Evolutionary conservation across 2,113 vertebrate species (phyloP).

Genomic region (Caloenas nicobarica): DNA sequence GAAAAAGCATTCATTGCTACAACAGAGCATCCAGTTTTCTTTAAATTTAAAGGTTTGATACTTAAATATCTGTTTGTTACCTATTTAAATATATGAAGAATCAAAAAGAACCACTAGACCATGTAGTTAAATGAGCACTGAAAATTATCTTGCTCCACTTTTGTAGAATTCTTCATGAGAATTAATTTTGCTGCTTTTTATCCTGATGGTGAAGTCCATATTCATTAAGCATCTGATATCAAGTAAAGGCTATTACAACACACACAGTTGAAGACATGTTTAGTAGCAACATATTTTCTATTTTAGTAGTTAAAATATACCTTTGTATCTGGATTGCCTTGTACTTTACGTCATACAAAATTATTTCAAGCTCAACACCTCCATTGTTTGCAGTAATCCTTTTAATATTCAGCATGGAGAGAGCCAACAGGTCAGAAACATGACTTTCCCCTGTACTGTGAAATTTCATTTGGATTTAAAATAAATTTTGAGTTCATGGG

Average conservation of each 20-base stretch:
- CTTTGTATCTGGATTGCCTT: background rate
- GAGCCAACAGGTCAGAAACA: background rate
- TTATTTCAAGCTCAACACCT: background rate
- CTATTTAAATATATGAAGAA: background rate
- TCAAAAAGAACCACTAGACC: background rate
- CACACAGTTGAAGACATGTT: background rate
- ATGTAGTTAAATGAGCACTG: background rate
- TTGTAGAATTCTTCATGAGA: background rate
- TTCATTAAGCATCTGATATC: background rate
- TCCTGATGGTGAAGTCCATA: background rate
- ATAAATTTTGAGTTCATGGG: background rate
- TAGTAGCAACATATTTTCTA: background rate
- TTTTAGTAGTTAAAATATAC: background rate
- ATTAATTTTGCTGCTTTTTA: background rate
- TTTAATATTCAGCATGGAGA: background rate
- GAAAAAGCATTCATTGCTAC: background rate
- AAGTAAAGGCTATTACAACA: background rate
- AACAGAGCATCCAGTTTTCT: background rate
- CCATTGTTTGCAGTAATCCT: background rate
- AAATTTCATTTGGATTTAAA: background rate
- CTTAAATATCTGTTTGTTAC: background rate
- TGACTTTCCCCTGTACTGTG: background rate
- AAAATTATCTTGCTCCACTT: background rate
- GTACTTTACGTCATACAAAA: background rate
- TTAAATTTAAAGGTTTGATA: background rate